phyloP scores from a whole-genome alignment of 2,888 invertebrate genomes.

The Metalampra italica region DNA sequence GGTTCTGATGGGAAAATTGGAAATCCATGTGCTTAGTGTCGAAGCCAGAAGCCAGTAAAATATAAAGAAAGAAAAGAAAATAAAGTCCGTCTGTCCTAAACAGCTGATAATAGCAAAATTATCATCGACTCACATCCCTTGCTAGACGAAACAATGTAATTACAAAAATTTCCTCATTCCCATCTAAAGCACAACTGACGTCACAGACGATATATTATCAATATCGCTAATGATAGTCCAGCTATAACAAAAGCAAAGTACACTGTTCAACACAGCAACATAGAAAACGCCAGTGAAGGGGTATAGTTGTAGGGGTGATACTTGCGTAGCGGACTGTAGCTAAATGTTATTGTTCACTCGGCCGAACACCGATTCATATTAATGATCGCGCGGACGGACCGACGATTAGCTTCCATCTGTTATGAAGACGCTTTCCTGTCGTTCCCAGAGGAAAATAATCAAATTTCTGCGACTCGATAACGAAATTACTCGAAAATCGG shows the following conservation, averaged over 20 bases:
- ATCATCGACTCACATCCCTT: not conserved
- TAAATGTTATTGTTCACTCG: constrained; percentile 51
- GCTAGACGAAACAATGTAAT: constrained; percentile 12
- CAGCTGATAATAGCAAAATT: not conserved
- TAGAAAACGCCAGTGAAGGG: no score
- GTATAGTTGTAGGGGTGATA: not conserved
- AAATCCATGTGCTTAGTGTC: no score
- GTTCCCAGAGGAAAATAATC: constrained; percentile 31
- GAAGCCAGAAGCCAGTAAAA: no score
- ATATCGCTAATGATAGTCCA: constrained; percentile 57
- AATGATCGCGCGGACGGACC: constrained; percentile 54
- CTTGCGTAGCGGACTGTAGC: constrained; percentile 21
- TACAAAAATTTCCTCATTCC: constrained; percentile 2
- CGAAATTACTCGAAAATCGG: not conserved
- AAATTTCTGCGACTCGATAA: not conserved
- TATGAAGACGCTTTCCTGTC: constrained; percentile 42
- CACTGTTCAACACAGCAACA: not conserved
- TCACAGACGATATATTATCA: constrained; percentile 57
- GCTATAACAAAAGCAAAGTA: constrained; percentile 29
- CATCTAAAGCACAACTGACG: constrained; percentile 19
- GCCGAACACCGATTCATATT: constrained; percentile 63
- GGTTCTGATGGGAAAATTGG: no score
- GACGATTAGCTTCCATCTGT: constrained; percentile 67
- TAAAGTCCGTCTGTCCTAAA: not conserved
- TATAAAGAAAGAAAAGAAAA: no score